These are phyloP conservation scores for Gopherus evgoodei DNA, from an alignment of 2,113 vertebrate genomes.

Conservation along the genomic window DNA sequence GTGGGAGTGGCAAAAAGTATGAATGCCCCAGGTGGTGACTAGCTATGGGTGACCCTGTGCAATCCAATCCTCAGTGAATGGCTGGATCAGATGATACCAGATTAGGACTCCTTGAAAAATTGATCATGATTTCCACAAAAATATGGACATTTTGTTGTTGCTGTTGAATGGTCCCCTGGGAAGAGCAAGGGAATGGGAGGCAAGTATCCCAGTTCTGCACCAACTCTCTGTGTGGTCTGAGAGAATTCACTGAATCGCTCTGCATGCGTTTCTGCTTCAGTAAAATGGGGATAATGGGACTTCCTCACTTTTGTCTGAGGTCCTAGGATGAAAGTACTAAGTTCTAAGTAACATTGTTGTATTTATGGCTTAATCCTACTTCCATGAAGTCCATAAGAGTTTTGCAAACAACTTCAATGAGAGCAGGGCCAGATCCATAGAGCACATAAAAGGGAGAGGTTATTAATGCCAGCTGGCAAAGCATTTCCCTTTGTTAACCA, in stretches of 20 bases:
- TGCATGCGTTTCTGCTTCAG: neutral
- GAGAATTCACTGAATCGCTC: neutral
- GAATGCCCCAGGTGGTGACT: neutral
- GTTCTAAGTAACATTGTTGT: neutral
- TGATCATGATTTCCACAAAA: neutral
- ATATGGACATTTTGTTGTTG: neutral
- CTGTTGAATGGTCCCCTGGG: neutral
- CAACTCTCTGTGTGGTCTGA: neutral
- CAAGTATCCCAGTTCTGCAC: neutral
- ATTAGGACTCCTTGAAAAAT: neutral
- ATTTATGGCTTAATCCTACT: neutral
- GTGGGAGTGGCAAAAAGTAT: neutral
- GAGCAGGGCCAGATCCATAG: neutral
- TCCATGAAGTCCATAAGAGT: neutral
- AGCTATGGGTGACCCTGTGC: neutral
- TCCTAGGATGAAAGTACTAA: neutral
- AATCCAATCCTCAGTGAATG: neutral
- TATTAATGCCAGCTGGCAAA: neutral
- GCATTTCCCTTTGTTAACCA: neutral
- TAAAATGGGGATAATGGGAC: neutral
- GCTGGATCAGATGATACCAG: neutral
- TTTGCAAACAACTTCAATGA: neutral
- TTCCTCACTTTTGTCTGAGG: neutral
- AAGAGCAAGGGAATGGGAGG: neutral
- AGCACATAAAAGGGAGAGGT: neutral